These are phyloP conservation scores for Holothuria scabra DNA, from an alignment of 53 echinoderm and acorn worm species.

Conservation along the genomic window DNA sequence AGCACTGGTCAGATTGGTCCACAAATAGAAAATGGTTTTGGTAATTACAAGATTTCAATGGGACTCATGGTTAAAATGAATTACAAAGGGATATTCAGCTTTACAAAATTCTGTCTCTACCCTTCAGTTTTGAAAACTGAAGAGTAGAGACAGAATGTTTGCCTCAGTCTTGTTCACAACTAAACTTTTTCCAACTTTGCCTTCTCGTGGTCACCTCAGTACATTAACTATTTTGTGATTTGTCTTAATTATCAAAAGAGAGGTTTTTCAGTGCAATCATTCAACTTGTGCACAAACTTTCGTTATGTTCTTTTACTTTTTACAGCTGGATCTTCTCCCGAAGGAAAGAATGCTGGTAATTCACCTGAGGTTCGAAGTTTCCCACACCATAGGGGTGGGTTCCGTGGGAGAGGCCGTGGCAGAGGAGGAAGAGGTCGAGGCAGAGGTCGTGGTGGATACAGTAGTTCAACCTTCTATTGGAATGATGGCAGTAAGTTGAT, in stretches of 20 bases:
- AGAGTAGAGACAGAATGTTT: no score
- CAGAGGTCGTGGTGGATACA: slow-evolving; percentile 68
- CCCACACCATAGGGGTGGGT: slow-evolving; percentile 63
- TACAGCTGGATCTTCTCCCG: slow-evolving; percentile 41
- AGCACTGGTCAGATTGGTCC: no score
- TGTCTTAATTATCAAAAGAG: no score
- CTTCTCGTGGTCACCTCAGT: no score
- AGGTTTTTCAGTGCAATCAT: not conserved
- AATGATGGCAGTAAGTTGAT: slow-evolving; percentile 6
- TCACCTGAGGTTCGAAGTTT: slow-evolving; percentile 69
- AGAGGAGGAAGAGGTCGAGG: slow-evolving; percentile 63
- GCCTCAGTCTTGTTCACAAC: no score
- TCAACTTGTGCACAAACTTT: not conserved
- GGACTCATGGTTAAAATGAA: no score
- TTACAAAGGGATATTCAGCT: no score
- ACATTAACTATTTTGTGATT: not conserved
- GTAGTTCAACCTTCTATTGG: slow-evolving; percentile 27
- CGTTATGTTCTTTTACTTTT: not conserved
- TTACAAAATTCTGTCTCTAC: no score
- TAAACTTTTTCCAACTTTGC: no score
- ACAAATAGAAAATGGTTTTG: no score
- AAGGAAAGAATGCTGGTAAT: slow-evolving; percentile 56
- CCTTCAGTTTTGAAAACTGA: no score
- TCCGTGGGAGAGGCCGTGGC: slow-evolving; percentile 76
- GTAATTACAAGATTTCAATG: no score